Percentiles rank a stretch among this genome's conserved stretches.
Evolutionary conservation across 1,140 invertebrate genomes (phyloP).

Genomic region (Reticulitermes speratus): DNA sequence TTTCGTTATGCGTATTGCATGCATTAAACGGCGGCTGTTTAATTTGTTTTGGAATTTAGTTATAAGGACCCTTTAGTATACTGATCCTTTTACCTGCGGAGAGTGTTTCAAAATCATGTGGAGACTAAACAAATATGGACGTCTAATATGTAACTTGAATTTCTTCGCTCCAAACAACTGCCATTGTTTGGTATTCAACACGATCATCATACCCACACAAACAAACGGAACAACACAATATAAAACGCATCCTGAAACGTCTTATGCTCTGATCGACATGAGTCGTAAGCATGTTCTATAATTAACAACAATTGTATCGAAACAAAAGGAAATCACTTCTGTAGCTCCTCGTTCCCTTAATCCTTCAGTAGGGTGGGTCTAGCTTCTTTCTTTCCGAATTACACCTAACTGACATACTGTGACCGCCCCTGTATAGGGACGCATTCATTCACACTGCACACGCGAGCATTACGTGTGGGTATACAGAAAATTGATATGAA

Average conservation of each 20-base stretch:
- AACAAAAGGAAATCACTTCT: constrained; percentile 16
- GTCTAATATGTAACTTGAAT: background rate
- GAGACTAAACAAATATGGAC: background rate
- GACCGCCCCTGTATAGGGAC: no score
- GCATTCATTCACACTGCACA: no score
- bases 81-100: background rate
- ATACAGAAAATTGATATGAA: background rate
- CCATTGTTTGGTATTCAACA: background rate
- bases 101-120: background rate
- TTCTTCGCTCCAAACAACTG: background rate
- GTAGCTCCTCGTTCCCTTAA: background rate
- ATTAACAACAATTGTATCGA: constrained; percentile 13
- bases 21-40: no score
- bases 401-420: background rate
- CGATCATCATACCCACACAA: background rate
- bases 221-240: background rate
- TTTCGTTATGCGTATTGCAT: no score
- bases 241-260: background rate
- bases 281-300: background rate
- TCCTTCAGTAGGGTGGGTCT: background rate
- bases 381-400: background rate
- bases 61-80: no score
- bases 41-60: no score
- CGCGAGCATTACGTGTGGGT: background rate
- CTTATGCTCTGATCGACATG: background rate